Evolutionary conservation across 2,113 vertebrate genomes (phyloP).

Genomic region (Ptychochromis oligacanthus): DNA sequence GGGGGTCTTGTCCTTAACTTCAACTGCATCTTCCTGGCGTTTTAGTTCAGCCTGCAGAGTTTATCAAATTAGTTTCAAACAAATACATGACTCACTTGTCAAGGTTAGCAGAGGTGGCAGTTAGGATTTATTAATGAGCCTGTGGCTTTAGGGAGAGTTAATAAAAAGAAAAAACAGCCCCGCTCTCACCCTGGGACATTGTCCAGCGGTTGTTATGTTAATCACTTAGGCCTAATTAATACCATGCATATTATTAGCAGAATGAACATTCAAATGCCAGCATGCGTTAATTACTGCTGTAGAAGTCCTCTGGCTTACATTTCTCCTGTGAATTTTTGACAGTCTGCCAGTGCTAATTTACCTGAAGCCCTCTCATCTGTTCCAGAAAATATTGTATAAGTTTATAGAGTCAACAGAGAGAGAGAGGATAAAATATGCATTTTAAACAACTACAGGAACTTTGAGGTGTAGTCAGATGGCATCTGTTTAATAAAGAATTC

Average conservation of each 20-base stretch:
- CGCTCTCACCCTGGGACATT: constrained; percentile 73
- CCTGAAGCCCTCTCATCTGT: constrained; percentile 53
- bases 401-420: constrained; percentile 11
- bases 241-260: constrained; percentile 81
- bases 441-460: not conserved
- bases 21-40: not conserved
- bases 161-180: constrained; percentile 57
- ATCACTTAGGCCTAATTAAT: constrained; percentile 80
- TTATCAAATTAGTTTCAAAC: constrained; percentile 42
- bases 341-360: constrained; percentile 58
- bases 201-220: constrained; percentile 80
- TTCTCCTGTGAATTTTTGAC: constrained; percentile 63
- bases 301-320: constrained; percentile 53
- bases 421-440: not conserved
- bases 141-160: constrained; percentile 59
- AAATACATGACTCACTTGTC: constrained; percentile 45
- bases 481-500: not conserved
- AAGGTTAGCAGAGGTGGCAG: constrained; percentile 73
- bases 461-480: not conserved
- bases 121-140: constrained; percentile 70
- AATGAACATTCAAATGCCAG: constrained; percentile 76
- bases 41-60: constrained; percentile 31
- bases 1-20: not conserved
- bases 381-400: constrained; percentile 21
- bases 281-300: constrained; percentile 76